Conservation (phyloP, 2,113 vertebrate genomes). For the Chauna torquata region DNA sequence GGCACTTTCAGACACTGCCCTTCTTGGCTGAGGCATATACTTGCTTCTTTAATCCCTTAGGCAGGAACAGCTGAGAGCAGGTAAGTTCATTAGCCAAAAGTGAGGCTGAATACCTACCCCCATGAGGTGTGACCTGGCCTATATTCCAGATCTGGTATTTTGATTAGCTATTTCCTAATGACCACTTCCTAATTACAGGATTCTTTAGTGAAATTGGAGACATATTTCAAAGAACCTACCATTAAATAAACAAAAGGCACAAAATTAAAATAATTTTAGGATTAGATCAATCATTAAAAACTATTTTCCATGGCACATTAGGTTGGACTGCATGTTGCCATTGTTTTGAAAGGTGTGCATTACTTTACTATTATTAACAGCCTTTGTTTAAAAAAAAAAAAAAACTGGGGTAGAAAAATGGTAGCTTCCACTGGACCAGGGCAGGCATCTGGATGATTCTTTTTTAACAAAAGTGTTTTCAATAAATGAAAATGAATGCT, state of each 20-base stretch:
- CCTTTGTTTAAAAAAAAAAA: background rate
- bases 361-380: background rate
- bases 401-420: background rate
- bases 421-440: background rate
- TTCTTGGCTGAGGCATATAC: background rate
- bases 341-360: background rate
- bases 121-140: background rate
- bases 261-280: background rate
- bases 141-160: background rate
- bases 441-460: background rate
- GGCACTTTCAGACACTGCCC: background rate
- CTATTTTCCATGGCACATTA: background rate
- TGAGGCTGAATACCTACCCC: background rate
- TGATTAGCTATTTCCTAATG: background rate
- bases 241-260: background rate
- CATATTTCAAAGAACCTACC: background rate
- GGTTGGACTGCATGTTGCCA: background rate
- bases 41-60: background rate
- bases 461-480: background rate
- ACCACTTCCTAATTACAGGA: background rate
- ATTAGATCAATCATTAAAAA: background rate
- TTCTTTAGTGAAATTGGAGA: background rate
- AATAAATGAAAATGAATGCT: background rate
- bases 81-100: background rate
- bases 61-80: background rate